Percentiles rank a stretch among this genome's conserved stretches.
Conservation (phyloP, 2,113 vertebrate genomes). For the Thryonomys swinderianus region DNA sequence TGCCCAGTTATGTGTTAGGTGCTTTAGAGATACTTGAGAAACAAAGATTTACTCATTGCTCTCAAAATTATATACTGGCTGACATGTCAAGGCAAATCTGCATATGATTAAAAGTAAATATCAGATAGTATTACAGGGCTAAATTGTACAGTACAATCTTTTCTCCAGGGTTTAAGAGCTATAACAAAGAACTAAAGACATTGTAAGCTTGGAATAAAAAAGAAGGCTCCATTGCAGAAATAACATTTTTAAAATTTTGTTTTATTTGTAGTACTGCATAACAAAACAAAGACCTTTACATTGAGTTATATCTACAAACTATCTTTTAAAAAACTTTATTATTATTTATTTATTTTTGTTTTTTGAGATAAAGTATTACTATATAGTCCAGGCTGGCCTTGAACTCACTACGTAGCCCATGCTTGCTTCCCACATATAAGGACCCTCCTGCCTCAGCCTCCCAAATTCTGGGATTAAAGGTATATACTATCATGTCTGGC, state of each 20-base stretch:
- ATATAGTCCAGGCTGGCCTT: neutral
- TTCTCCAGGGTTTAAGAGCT: constrained; percentile 1
- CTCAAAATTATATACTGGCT: constrained; percentile 12
- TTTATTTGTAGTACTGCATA: neutral
- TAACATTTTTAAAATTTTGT: neutral
- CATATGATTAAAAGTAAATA: constrained; percentile 41
- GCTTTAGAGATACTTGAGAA: constrained; percentile 41
- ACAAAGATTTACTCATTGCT: constrained; percentile 26
- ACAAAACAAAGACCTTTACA: neutral
- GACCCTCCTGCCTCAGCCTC: neutral
- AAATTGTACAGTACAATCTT: neutral
- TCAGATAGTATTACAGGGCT: neutral
- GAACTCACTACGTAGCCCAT: neutral
- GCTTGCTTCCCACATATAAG: neutral
- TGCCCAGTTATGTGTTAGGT: constrained; percentile 32
- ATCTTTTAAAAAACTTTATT: neutral
- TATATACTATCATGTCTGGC: neutral
- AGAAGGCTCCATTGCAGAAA: neutral
- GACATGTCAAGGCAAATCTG: neutral
- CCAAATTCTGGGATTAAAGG: neutral
- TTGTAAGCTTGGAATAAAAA: neutral
- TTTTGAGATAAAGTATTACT: neutral
- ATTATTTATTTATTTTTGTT: neutral
- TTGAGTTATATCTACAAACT: neutral
- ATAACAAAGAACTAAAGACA: neutral